phyloP scores from a whole-genome alignment of 1,140 invertebrate species.

The Diachasmimorpha longicaudata region DNA sequence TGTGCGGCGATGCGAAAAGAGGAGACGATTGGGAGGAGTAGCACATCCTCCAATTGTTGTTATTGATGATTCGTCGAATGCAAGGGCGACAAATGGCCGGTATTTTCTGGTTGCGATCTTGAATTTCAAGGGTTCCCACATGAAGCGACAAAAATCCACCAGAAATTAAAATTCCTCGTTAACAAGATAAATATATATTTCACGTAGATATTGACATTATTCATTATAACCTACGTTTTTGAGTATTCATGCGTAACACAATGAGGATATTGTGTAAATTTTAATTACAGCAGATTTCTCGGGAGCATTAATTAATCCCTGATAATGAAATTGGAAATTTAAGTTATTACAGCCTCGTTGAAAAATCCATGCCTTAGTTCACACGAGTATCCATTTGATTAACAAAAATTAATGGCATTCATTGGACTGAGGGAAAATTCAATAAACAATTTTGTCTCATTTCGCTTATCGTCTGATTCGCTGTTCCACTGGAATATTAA shows the following conservation, averaged over 20 bases:
- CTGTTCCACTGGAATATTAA: neutral
- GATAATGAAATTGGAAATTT: neutral
- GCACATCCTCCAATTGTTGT: slow-evolving; percentile 28
- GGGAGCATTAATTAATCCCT: neutral
- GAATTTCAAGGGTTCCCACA: neutral
- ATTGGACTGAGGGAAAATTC: too few species aligned
- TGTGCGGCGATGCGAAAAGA: neutral
- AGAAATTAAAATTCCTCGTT: too few species aligned
- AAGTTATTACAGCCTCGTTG: too few species aligned
- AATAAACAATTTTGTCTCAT: too few species aligned
- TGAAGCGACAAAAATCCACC: too few species aligned
- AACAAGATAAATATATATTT: too few species aligned
- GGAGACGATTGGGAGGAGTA: neutral
- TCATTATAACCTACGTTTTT: too few species aligned
- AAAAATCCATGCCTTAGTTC: too few species aligned
- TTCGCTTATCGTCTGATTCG: neutral
- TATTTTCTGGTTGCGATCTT: neutral
- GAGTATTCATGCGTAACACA: neutral
- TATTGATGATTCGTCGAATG: slow-evolving; percentile 41
- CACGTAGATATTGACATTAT: too few species aligned
- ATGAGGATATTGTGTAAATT: neutral
- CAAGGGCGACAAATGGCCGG: slow-evolving; percentile 8
- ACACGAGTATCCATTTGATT: too few species aligned
- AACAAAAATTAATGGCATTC: too few species aligned
- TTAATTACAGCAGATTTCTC: neutral